phyloP scores from a whole-genome alignment of 2,797 vertebrate genomes.

The Myotis findleyi region DNA sequence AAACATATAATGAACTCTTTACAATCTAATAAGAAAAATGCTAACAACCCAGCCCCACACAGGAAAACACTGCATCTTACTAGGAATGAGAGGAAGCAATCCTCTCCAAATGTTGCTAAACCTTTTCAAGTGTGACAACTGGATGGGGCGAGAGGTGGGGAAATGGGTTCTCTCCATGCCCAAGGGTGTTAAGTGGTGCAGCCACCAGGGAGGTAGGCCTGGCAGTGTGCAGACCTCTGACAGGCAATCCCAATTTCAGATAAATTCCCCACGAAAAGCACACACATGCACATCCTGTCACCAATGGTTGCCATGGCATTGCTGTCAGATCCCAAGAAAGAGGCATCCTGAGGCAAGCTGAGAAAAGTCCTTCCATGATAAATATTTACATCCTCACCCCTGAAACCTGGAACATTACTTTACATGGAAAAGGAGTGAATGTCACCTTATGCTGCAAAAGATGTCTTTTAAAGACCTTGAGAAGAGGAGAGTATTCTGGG shows the following conservation, averaged over 20 bases:
- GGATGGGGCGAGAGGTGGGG: rapidly evolving
- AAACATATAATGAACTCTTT: neutral
- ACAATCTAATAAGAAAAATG: neutral
- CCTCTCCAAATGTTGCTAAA: neutral
- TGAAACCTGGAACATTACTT: neutral
- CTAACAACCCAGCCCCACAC: rapidly evolving
- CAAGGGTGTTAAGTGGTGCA: too few species aligned
- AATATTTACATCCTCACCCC: neutral
- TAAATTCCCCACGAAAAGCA: neutral
- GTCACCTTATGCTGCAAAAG: neutral
- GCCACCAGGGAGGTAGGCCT: neutral
- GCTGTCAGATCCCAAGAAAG: neutral
- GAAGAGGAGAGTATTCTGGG: neutral
- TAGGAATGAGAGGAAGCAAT: neutral
- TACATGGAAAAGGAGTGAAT: too few species aligned
- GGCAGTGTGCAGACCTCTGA: neutral
- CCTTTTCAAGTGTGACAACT: neutral
- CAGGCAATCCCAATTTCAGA: too few species aligned
- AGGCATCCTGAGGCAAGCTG: rapidly evolving
- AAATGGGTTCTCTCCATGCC: too few species aligned
- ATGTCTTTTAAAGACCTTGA: neutral
- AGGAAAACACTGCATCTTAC: too few species aligned
- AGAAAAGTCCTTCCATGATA: too few species aligned
- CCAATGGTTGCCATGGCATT: rapidly evolving
- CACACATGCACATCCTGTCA: rapidly evolving